phyloP scores from a whole-genome alignment of 2,888 invertebrate genomes.

The Brachypalpus laphriformis region DNA sequence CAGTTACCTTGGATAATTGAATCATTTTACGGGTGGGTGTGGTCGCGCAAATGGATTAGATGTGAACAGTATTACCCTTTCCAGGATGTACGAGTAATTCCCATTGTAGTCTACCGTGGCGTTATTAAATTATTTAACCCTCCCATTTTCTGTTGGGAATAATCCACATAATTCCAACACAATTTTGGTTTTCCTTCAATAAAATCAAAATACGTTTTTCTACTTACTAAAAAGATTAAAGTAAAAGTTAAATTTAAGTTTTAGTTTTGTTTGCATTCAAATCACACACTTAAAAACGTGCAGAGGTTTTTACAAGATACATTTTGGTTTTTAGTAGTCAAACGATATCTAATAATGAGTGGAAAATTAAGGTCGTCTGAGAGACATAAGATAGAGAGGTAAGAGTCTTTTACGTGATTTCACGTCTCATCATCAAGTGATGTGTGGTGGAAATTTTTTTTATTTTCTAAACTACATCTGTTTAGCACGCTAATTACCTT shows the following conservation, averaged over 20 bases:
- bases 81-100: slow-evolving; percentile 3
- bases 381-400: slow-evolving; percentile 21
- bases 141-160: not conserved
- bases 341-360: slow-evolving; percentile 20
- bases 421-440: slow-evolving; percentile 9
- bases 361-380: slow-evolving; percentile 45
- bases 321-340: slow-evolving; percentile 46
- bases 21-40: slow-evolving; percentile 41
- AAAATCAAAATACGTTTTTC: not conserved
- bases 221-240: slow-evolving; percentile 19
- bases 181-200: not conserved
- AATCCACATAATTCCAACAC: not conserved
- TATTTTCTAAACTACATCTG: slow-evolving; percentile 45
- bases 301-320: slow-evolving; percentile 19
- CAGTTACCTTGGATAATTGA: slow-evolving; percentile 52
- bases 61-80: slow-evolving; percentile 10
- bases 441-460: slow-evolving; percentile 11
- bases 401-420: slow-evolving; percentile 10
- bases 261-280: slow-evolving; percentile 64
- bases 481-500: slow-evolving; percentile 55
- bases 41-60: slow-evolving; percentile 42
- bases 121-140: slow-evolving; percentile 33
- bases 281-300: slow-evolving; percentile 61
- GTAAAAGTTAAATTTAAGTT: slow-evolving; percentile 33
- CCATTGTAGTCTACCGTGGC: slow-evolving; percentile 14